Conservation (phyloP, 2,888 invertebrate genomes). For the Balanococcus diminutus region DNA sequence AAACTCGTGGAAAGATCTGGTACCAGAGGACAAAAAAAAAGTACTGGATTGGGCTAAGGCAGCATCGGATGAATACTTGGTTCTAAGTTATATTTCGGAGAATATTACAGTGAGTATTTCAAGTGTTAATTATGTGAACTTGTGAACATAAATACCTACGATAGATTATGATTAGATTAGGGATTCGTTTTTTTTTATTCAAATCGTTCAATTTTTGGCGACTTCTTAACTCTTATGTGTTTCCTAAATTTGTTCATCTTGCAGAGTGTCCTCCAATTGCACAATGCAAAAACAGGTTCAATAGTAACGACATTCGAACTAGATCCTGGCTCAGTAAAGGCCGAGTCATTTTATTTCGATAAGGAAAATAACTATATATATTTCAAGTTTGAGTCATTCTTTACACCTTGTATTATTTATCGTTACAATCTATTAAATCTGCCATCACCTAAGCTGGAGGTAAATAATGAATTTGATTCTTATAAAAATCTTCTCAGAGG, state of each 20-base stretch:
- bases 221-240: background rate
- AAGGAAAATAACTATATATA: conserved; percentile 71
- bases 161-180: no score
- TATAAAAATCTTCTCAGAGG: background rate
- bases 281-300: conserved; percentile 75
- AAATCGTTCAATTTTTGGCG: no score
- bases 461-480: conserved; percentile 60
- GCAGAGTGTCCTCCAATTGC: conserved; percentile 83
- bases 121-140: no score
- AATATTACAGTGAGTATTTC: no score
- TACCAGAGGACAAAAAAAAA: background rate
- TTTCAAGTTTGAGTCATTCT: conserved; percentile 91
- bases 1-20: background rate
- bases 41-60: background rate
- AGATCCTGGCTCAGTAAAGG: conserved; percentile 82
- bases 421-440: conserved; percentile 72
- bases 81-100: background rate
- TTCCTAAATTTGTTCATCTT: conserved; percentile 58
- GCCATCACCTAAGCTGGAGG: conserved; percentile 68
- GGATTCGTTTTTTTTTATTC: no score
- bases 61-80: background rate
- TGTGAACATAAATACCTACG: no score
- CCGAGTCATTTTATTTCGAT: background rate
- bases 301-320: conserved; percentile 76
- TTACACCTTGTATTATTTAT: conserved; percentile 80